Evolutionary conservation across 2,888 invertebrate genomes (phyloP), one percentile per base, ranked within the genome.

Genomic region (Chrysomela aeneicollis): DNA sequence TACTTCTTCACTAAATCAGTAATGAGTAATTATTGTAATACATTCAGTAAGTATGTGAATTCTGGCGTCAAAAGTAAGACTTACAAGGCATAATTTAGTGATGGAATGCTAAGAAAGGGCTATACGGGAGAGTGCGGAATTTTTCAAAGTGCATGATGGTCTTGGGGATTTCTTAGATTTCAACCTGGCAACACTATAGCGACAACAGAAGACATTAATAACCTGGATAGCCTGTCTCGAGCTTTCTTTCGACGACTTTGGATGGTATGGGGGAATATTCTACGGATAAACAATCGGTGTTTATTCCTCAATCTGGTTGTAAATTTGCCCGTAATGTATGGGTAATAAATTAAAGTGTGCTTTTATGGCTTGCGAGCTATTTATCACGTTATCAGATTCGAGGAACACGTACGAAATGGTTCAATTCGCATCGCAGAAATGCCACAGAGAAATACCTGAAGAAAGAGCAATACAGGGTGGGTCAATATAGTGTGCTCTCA

Each of bases 151-250:
- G n/a, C n/a, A n/a, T n/a, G n/a, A n/a, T n/a, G n/a, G n/a, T n/a
- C n/a, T n/a, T n/a, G n/a, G n/a, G n/a, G n/a, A n/a, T n/a, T n/a
- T n/a, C n/a, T n/a, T n/a, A n/a, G n/a, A 26, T 5, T 26, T 26
- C 6, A 26, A 5, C 26, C 26, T 26, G 3, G 3, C 26, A 70
- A 69, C 69, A 67, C 64, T 71, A 69, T 66, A 71, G 62, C 66
- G 67, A 70, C 70, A 71, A 68, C 64, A 64, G 59, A 68, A 65
- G 64, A 15, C 71, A 72, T 73, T 70, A 71, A 71, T 70, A 71
- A 69, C 58, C 66, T 63, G 64, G n/a, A 62, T 63, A 66, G 61
- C 63, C 59, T 64, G 64, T 67, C 69, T 67, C 62, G 60, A 64
- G 54, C 57, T 59, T 69, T 67, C 61, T 57, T 61, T 64, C 67